Conservation (phyloP, 2,888 invertebrate genomes). For the Agrochola lychnidis region DNA sequence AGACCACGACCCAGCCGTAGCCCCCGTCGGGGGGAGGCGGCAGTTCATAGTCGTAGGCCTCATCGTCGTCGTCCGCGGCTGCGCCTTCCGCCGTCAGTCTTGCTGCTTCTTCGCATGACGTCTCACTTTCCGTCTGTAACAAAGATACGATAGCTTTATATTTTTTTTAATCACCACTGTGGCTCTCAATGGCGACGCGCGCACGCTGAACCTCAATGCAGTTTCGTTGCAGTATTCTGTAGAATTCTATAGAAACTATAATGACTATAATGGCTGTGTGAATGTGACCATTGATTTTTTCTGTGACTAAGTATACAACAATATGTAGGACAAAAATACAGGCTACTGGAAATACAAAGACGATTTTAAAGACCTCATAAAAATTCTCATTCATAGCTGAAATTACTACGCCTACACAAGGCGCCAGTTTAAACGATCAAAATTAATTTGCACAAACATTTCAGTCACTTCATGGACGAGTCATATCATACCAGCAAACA, state of each 20-base stretch:
- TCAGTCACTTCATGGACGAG: constrained; percentile 29
- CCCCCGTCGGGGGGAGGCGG: constrained; percentile 98
- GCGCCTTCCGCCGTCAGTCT: constrained; percentile 93
- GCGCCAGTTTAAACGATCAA: constrained; percentile 28
- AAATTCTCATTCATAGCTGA: constrained; percentile 10
- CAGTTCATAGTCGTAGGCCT: constrained; percentile 93
- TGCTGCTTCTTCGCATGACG: constrained; percentile 96
- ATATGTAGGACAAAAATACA: constrained; percentile 12
- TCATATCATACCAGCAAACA: constrained; percentile 45
- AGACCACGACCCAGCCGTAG: constrained; percentile 98
- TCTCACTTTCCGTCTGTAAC: constrained; percentile 96
- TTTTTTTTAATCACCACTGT: constrained; percentile 47
- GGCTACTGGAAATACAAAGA: constrained; percentile 8
- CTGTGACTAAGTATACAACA: not conserved
- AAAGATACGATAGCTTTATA: constrained; percentile 40
- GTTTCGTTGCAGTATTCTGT: constrained; percentile 63
- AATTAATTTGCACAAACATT: constrained; percentile 40
- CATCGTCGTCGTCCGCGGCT: constrained; percentile 90
- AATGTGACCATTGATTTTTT: constrained; percentile 41
- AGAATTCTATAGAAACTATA: constrained; percentile 33
- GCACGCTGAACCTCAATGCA: constrained; percentile 66
- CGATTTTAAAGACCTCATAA: constrained; percentile 16
- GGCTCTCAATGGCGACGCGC: constrained; percentile 64
- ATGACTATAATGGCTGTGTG: constrained; percentile 23
- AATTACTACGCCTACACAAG: constrained; percentile 32